Base-by-base conservation (phyloP, 2,797 vertebrate genomes). In the Chelon auratus region DNA sequence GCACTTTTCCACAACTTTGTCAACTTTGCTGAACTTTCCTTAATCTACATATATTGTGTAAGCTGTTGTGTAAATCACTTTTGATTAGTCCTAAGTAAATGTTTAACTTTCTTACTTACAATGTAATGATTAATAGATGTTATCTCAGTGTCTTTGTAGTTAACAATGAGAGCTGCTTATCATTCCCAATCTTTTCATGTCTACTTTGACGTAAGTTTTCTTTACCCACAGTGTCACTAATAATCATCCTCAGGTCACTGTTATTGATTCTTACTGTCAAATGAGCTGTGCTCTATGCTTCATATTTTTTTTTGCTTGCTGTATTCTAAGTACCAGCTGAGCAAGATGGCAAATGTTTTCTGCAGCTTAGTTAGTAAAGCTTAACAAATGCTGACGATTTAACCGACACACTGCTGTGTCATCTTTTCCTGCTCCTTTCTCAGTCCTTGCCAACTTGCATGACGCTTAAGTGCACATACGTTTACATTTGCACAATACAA, bases 371-470 rank as follows among this genome's bases (percentile, higher is more conserved):
- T 62, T 51, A 69, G 12, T 1, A 55, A 60, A 14, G n/a, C 53
- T 40, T 52, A 54, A 54, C 45, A 12, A 77, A 62, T 42, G 30
- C 54, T 77, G 43, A 14, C 42, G 59, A 64, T 66, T 68, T 56
- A 13, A 60, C 39, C 40, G 57, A 52, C 63, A 56, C 18, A 1
- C 20, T 22, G 13, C 33, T 9, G 47, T 61, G 63, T 48, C 48
- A 4, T 53, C 20, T 65, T 62, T 64, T 67, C 65, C 50, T 10
- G n/a, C 63, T 78, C 13, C 12, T 10, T 5, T 47, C 0, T 72
- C 9, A 26, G 48, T 68, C 18, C 5, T 47, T 58, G 65, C 62
- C 37, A 72, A 7, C 81, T 63, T 86, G 92, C 91, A 82, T 91
- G 90, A 78, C 67, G 65, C 80, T 78, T 52, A 50, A 63, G 39